Percentiles rank a stretch among this genome's conserved stretches.
These are phyloP conservation scores for Entomobrya multifasciata DNA, from an alignment of 2,888 invertebrate genomes.

Conservation along the genomic window DNA sequence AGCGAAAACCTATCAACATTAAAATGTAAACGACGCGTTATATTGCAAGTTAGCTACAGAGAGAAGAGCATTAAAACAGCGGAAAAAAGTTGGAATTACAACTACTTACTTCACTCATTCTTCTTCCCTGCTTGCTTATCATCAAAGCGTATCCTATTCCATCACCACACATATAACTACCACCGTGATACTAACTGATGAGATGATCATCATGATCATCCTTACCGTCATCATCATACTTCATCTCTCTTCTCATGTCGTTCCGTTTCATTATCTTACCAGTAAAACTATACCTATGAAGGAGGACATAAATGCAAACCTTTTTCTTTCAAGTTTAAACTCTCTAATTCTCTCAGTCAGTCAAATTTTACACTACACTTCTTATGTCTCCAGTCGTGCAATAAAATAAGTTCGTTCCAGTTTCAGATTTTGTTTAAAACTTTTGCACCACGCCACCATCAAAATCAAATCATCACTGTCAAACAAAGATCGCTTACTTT, in stretches of 20 bases:
- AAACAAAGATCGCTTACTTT: no score
- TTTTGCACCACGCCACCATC: constrained; percentile 49
- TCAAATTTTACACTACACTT: constrained; percentile 68
- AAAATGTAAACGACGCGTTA: constrained; percentile 71
- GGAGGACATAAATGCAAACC: constrained; percentile 60
- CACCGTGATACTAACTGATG: no score
- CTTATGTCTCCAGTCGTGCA: constrained; percentile 67
- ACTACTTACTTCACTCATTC: constrained; percentile 40
- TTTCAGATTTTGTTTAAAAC: constrained; percentile 64
- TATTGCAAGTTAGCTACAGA: constrained; percentile 61
- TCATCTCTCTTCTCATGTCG: not conserved
- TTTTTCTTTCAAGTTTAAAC: constrained; percentile 30
- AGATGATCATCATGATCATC: constrained; percentile 21
- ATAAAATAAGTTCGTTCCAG: constrained; percentile 70
- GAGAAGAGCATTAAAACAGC: constrained; percentile 57
- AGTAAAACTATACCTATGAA: constrained; percentile 34
- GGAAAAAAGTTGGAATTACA: constrained; percentile 68
- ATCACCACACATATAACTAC: constrained; percentile 11
- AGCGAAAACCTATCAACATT: constrained; percentile 72
- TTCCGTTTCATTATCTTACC: constrained; percentile 36
- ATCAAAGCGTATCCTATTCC: constrained; percentile 62
- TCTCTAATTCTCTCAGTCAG: not conserved
- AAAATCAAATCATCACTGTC: not conserved
- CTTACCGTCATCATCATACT: constrained; percentile 41
- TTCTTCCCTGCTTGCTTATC: constrained; percentile 26